phyloP scores from a whole-genome alignment of 2,888 invertebrate species.

The Melanotus villosus region DNA sequence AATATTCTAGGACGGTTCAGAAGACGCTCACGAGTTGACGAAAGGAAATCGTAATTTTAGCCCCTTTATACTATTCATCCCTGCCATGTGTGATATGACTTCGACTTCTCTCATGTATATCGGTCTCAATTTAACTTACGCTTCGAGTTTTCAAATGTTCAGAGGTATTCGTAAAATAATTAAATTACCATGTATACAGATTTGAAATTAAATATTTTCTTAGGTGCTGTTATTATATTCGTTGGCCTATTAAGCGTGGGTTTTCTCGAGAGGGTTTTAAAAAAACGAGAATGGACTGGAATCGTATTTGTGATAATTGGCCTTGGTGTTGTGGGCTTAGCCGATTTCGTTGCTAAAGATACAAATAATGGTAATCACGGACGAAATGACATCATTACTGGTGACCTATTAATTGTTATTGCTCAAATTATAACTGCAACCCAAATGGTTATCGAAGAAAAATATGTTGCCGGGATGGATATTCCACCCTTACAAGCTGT shows the following conservation, averaged over 20 bases:
- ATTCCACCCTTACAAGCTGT: slow-evolving; percentile 93
- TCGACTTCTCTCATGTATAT: slow-evolving; percentile 93
- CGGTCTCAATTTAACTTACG: slow-evolving; percentile 91
- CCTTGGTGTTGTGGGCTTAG: slow-evolving; percentile 79
- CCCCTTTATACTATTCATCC: slow-evolving; percentile 84
- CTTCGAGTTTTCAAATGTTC: slow-evolving; percentile 97
- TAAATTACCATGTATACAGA: too few relatives aligned
- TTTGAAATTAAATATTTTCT: too few relatives aligned
- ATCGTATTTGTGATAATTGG: slow-evolving; percentile 82
- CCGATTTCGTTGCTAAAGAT: slow-evolving; percentile 75
- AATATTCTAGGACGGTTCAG: slow-evolving; percentile 63
- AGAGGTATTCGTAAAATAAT: slow-evolving; percentile 72
- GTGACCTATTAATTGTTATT: slow-evolving; percentile 81
- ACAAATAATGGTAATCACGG: slow-evolving; percentile 67
- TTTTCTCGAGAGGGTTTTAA: slow-evolving; percentile 79
- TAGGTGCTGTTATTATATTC: slow-evolving; percentile 89
- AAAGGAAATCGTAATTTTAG: slow-evolving; percentile 84
- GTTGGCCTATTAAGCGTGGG: slow-evolving; percentile 89
- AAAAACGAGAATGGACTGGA: slow-evolving; percentile 81
- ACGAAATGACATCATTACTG: slow-evolving; percentile 85
- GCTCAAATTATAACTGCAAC: slow-evolving; percentile 87
- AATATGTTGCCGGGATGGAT: slow-evolving; percentile 86
- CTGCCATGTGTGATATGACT: slow-evolving; percentile 91
- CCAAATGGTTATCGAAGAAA: slow-evolving; percentile 97
- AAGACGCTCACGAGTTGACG: slow-evolving; percentile 75